Conservation (phyloP, 1,140 invertebrate species). For the Pentalonia nigronervosa region DNA sequence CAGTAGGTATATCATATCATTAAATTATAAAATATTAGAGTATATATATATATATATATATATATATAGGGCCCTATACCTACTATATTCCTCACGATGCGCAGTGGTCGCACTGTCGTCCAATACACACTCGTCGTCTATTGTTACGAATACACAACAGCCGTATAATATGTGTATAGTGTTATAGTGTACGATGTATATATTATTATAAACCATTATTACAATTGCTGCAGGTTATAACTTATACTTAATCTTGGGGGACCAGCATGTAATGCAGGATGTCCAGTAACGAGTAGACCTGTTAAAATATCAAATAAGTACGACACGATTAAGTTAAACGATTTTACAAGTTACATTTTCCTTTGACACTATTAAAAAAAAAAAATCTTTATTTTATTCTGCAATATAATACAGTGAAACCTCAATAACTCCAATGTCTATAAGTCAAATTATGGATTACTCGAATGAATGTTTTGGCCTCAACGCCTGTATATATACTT, state of each 20-base stretch:
- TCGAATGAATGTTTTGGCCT: no score
- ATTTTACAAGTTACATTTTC: background rate
- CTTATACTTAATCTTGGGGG: background rate
- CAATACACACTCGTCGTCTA: background rate
- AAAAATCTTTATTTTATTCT: background rate
- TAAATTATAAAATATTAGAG: background rate
- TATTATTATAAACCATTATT: slow-evolving; percentile 1
- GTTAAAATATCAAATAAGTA: background rate
- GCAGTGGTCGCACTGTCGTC: background rate
- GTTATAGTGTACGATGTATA: background rate
- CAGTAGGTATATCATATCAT: background rate
- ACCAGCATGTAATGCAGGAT: background rate
- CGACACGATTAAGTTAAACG: background rate
- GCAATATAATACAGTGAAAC: no score
- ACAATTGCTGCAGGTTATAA: background rate
- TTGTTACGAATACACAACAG: background rate
- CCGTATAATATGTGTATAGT: background rate
- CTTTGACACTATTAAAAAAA: background rate
- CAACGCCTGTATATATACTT: no score
- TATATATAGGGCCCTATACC: no score
- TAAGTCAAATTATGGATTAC: no score
- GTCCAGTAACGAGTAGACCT: background rate
- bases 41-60: no score
- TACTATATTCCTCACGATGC: background rate
- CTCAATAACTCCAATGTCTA: no score